Base-by-base conservation (phyloP, 2,797 vertebrate species). In the Nothura maculosa region DNA sequence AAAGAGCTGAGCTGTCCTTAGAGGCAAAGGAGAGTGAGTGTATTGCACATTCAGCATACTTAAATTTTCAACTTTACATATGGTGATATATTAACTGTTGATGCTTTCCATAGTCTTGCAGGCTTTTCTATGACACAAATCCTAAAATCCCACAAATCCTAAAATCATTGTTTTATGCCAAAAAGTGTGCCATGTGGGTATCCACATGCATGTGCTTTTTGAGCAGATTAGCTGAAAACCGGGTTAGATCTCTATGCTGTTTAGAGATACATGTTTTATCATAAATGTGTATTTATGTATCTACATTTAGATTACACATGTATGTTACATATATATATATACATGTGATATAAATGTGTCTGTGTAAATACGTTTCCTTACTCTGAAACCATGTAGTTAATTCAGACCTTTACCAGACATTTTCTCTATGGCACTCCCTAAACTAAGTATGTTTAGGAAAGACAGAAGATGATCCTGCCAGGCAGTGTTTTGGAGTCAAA, bases 21-120 rank as follows among this genome's bases (percentile, higher is more conserved):
- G 81, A 69, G 77, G 69, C 81, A 75, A 90, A 81, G 77, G 57
- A 84, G 83, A 55, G 8, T 10, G 60, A 45, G 28, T 87, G 91
- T 60, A 81, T 20, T 70, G 58, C n/a, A 66, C 1, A 1, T 32
- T 18, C 38, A 75, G 69, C 1, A 1, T 27, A 34, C 38, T 84
- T 80, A 11, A 15, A 5, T 21, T 94, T 89, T 28, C 73, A 73
- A 47, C 72, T 43, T 21, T 76, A 72, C 68, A 81, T 88, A 60
- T 82, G 42, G 42, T 73, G n/a, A 87, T 36, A 38, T 74, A 32
- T 75, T 75, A 72, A 73, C 83, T 92, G 57, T 92, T 94, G 84
- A 27, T 60, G 17, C 21, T 68, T 80, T 77, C 83, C 76, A 67
- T 84, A n/a, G 10, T 64, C 22, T 81, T 30, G 7, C 17, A 50